Conservation (phyloP, 1,140 invertebrate species). For the Heliconius nattereri region DNA sequence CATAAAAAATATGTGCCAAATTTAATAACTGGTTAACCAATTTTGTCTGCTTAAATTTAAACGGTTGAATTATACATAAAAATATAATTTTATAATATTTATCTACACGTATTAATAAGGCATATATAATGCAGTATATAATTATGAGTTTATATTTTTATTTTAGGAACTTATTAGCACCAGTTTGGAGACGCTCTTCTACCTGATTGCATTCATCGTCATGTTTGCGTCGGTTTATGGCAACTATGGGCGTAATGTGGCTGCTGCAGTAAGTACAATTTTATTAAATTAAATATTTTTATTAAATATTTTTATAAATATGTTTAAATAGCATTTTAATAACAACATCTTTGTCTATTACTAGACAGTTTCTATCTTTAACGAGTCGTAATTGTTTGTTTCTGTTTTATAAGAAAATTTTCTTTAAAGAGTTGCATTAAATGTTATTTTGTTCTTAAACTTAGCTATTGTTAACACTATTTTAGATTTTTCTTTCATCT, state of each 20-base stretch:
- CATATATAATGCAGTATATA: too few relatives aligned
- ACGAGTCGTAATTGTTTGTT: too few relatives aligned
- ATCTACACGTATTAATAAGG: too few relatives aligned
- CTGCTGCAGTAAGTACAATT: slow-evolving; percentile 85
- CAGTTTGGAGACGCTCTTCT: slow-evolving; percentile 85
- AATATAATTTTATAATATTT: not conserved
- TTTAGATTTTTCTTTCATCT: not conserved
- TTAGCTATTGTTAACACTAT: not conserved
- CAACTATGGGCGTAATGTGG: slow-evolving; percentile 82
- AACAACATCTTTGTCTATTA: too few relatives aligned
- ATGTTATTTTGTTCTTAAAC: not conserved
- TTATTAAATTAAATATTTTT: not conserved
- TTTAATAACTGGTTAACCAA: not conserved
- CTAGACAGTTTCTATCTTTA: too few relatives aligned
- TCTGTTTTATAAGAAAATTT: too few relatives aligned
- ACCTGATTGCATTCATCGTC: slow-evolving; percentile 90
- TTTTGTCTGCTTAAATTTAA: not conserved
- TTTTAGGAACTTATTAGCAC: slow-evolving; percentile 90
- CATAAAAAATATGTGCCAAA: not conserved
- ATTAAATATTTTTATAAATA: too few relatives aligned
- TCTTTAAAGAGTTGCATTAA: not conserved
- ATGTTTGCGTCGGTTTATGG: slow-evolving; percentile 85
- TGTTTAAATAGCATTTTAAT: too few relatives aligned
- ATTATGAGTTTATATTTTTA: slow-evolving; percentile 38
- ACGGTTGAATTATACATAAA: not conserved